Conservation (phyloP, 2,797 vertebrate species). For the Tolypeutes matacus region DNA sequence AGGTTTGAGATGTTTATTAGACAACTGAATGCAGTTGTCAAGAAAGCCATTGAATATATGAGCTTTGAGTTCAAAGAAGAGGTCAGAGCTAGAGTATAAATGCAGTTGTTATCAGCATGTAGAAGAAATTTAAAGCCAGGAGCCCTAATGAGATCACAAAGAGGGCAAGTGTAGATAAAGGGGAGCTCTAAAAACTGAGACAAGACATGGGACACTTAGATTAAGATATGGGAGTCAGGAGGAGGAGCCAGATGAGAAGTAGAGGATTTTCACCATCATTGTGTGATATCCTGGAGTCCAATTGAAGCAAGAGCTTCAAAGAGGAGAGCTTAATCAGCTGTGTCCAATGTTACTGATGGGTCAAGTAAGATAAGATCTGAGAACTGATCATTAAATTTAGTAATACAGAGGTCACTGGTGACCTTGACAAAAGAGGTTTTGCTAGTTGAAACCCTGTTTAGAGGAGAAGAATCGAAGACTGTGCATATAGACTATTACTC, state of each 20-base stretch:
- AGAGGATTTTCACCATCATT: not conserved
- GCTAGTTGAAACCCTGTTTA: not conserved
- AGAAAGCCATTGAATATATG: not conserved
- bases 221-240: not conserved
- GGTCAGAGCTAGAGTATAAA: not conserved
- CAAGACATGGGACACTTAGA: not conserved
- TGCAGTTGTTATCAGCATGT: not conserved
- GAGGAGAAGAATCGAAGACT: not conserved
- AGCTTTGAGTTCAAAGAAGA: slow-evolving; percentile 6
- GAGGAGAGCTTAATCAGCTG: not conserved
- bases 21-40: not conserved
- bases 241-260: not conserved
- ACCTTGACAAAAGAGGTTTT: not conserved
- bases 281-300: not conserved
- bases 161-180: not conserved
- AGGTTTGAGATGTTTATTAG: not conserved
- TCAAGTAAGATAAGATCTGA: not conserved
- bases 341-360: not conserved
- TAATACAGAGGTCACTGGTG: not conserved
- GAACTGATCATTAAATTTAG: not conserved
- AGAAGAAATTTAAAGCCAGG: not conserved
- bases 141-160: not conserved
- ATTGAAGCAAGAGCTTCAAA: not conserved
- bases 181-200: not conserved
- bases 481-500: not conserved